Evolutionary conservation across 2,797 vertebrate genomes (phyloP).

Genomic region (Bryconaethiops microstoma): DNA sequence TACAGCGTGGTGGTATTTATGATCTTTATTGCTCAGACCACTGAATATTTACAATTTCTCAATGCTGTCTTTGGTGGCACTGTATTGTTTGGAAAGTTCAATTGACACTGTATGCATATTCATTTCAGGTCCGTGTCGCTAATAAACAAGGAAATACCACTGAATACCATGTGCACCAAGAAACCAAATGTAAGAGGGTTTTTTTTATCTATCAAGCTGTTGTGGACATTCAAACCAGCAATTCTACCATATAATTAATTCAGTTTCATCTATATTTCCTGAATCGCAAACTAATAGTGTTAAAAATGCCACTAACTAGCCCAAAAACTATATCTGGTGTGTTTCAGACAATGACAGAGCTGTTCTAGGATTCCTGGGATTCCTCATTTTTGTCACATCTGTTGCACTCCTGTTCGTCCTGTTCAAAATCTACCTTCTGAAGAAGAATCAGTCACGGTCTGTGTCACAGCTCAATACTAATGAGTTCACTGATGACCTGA

Average conservation of each 20-base stretch:
- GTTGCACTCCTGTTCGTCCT: constrained; percentile 85
- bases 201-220: not conserved
- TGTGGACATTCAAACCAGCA: not conserved
- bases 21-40: not conserved
- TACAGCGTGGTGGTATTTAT: constrained; percentile 66
- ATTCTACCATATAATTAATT: not conserved
- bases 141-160: not conserved
- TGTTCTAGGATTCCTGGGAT: constrained; percentile 83
- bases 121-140: not conserved
- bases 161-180: fast-evolving
- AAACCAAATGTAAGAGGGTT: constrained; percentile 42
- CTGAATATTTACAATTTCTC: not conserved
- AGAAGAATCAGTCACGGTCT: constrained; percentile 79
- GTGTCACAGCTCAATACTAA: constrained; percentile 13
- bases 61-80: not conserved
- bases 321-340: not conserved
- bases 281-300: not conserved
- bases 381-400: constrained; percentile 86
- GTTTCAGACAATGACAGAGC: constrained; percentile 85
- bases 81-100: not conserved
- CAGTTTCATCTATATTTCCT: not conserved
- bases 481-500: not conserved
- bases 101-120: constrained; percentile 6
- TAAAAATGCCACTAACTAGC: not conserved
- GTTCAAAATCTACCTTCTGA: constrained; percentile 89